phyloP scores from a whole-genome alignment of 2,888 invertebrate species.

The Acrocera orbiculus region DNA sequence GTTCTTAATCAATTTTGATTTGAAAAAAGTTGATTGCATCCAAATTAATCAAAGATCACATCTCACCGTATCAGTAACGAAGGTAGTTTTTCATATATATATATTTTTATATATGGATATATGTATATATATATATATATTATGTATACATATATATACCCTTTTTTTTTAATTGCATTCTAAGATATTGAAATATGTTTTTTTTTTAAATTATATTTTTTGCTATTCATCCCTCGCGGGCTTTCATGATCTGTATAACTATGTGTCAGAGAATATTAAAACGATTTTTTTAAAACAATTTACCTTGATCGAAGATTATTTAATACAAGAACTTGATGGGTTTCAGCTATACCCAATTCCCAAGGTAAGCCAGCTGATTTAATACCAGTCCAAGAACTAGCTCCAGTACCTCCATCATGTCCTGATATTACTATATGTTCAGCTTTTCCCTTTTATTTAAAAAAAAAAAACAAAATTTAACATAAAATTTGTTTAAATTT shows the following conservation, averaged over 20 bases:
- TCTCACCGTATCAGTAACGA: too few relatives aligned
- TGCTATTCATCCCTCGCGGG: conserved; percentile 8
- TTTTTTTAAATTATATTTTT: too few relatives aligned
- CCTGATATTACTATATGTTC: conserved; percentile 98
- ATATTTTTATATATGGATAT: too few relatives aligned
- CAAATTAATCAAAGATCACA: conserved; percentile 14
- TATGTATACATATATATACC: too few relatives aligned
- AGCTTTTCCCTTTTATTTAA: conserved; percentile 61
- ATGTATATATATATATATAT: too few relatives aligned
- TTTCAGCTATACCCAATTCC: conserved; percentile 97
- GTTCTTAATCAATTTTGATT: too few relatives aligned
- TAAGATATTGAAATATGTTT: too few relatives aligned
- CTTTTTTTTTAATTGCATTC: too few relatives aligned
- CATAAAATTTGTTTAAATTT: background rate
- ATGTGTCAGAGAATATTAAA: conserved; percentile 26
- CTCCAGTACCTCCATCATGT: conserved; percentile 98
- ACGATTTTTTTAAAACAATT: conserved; percentile 20
- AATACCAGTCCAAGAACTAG: conserved; percentile 98
- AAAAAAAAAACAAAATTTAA: background rate
- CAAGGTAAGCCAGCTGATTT: conserved; percentile 96
- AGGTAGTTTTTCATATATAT: too few relatives aligned
- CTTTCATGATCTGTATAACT: conserved; percentile 28
- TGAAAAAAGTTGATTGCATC: too few relatives aligned
- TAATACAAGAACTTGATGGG: conserved; percentile 88
- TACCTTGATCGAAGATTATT: conserved; percentile 71